phyloP scores from a whole-genome alignment of 2,113 vertebrate genomes.

The Anser brachyrhynchus region DNA sequence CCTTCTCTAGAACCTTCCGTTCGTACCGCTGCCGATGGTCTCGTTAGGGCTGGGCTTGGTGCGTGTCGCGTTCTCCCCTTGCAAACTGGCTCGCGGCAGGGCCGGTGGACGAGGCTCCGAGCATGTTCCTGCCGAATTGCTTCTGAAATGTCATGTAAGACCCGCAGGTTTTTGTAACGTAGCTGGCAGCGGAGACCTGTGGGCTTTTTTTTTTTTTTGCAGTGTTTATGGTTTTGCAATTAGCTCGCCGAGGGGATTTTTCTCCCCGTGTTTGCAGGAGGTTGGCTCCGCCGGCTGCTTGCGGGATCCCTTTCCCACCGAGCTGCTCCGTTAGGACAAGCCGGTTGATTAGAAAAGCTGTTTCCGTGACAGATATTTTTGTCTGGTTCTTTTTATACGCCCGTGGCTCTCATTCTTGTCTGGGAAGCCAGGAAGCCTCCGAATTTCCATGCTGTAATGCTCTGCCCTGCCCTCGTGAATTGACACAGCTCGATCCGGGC shows the following conservation, averaged over 20 bases:
- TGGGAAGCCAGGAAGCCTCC: neutral
- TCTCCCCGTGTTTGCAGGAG: neutral
- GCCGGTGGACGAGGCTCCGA: neutral
- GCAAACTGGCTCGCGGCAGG: accelerated
- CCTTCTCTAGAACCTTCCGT: accelerated
- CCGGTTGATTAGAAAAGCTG: neutral
- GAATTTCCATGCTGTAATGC: neutral
- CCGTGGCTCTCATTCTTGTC: accelerated
- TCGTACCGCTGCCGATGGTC: too few relatives aligned
- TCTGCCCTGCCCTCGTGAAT: neutral
- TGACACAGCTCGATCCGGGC: neutral
- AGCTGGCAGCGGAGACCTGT: neutral
- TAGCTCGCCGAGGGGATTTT: neutral
- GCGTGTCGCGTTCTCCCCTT: neutral
- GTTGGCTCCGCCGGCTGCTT: neutral
- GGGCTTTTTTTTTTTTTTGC: neutral
- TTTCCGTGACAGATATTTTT: neutral
- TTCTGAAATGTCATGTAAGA: neutral
- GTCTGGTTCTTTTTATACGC: neutral
- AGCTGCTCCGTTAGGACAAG: neutral
- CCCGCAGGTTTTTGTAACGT: neutral
- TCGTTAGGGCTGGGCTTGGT: neutral
- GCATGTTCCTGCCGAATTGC: accelerated
- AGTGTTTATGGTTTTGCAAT: neutral
- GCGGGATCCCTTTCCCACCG: neutral